A percentile compares a stretch with the other conserved stretches of the same genome.
Evolutionary conservation across 2,797 vertebrate species (phyloP).

Genomic region (Sebastes vulpes): DNA sequence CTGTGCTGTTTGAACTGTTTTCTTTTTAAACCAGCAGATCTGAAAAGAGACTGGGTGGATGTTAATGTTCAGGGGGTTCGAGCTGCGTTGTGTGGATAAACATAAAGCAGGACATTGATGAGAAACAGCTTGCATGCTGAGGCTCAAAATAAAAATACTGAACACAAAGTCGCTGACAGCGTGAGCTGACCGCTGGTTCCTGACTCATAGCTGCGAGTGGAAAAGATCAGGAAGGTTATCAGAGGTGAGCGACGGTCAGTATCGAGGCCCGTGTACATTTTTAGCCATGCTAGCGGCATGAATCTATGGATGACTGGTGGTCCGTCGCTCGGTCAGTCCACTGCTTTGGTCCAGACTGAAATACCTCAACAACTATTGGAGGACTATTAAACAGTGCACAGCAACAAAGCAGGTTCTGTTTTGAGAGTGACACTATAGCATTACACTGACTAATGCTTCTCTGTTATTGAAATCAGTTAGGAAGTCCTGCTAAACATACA

Average conservation of each 20-base stretch:
- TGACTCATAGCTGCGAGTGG: neutral
- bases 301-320: neutral
- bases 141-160: neutral
- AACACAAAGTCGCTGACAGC: neutral
- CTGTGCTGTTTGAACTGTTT: conserved; percentile 13
- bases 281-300: neutral
- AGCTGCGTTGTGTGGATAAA: neutral
- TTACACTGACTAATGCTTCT: neutral
- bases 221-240: conserved; percentile 8
- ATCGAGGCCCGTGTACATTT: neutral
- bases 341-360: neutral
- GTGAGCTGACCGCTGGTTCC: neutral
- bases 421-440: neutral
- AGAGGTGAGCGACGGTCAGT: neutral
- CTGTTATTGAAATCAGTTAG: neutral
- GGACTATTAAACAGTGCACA: neutral
- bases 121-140: neutral
- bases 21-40: conserved; percentile 35
- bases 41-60: neutral
- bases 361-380: neutral
- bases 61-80: neutral
- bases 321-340: neutral
- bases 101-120: neutral
- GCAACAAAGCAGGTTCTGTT: neutral
- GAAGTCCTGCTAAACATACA: neutral